These are phyloP conservation scores for Nebria salina DNA, from an alignment of 2,888 invertebrate species.

Conservation along the genomic window DNA sequence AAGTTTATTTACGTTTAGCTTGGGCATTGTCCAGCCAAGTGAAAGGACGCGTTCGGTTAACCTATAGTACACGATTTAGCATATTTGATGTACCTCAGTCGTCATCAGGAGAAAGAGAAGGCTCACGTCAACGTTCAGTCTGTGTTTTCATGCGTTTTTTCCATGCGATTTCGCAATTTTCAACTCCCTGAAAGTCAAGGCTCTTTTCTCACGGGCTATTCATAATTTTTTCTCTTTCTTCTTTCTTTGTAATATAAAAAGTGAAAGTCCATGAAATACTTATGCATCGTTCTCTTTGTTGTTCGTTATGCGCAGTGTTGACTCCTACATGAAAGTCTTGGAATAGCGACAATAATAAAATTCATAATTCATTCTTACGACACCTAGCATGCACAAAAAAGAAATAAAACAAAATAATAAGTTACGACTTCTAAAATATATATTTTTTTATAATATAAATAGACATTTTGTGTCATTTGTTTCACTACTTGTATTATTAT, in stretches of 20 bases:
- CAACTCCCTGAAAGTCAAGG: constrained; percentile 12
- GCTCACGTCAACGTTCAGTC: constrained; percentile 20
- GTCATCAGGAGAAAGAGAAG: background rate
- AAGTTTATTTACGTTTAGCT: constrained; percentile 8
- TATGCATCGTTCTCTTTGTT: background rate
- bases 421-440: too few species aligned
- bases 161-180: constrained; percentile 23
- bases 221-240: constrained; percentile 6
- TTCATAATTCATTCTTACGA: background rate
- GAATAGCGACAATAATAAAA: background rate
- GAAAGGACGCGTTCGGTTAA: constrained; percentile 6
- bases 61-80: constrained; percentile 17
- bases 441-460: too few species aligned
- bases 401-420: too few species aligned
- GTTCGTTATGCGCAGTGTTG: background rate
- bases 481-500: too few species aligned
- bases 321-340: background rate
- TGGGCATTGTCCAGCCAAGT: constrained; percentile 17
- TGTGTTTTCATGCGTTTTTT: constrained; percentile 19
- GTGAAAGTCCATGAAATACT: constrained; percentile 16
- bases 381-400: too few species aligned
- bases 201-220: background rate
- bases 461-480: too few species aligned
- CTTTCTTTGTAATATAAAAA: constrained; percentile 11
- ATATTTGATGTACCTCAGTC: constrained; percentile 14